Base-by-base conservation (phyloP, 2,797 vertebrate species). In the Craterocephalus amniculus region DNA sequence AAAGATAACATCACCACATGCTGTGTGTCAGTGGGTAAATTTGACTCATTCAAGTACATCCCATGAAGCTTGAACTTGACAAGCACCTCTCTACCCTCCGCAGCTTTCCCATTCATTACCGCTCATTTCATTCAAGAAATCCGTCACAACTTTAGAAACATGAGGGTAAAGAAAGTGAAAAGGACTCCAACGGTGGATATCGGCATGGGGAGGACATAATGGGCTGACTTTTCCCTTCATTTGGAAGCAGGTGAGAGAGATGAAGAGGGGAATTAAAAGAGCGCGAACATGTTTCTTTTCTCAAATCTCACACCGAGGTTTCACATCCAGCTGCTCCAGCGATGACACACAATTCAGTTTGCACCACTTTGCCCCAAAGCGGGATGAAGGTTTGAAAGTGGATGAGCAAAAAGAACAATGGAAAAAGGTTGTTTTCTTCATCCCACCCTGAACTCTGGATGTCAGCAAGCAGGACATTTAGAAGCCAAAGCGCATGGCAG, bases 331-430 rank as follows among this genome's bases (percentile, higher is more conserved):
- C 66, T 74, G 67, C 81, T 87, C 71, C 72, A 66, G 60, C 70
- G 63, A 27, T 62, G 49, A 87, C 89, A 24, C 80, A 91, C 91
- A 87, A 91, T 91, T 89, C 88, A 91, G 88, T 87, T 87, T 80
- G 81, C 63, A 60, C 77, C 84, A 66, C 78, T 74, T 79, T 72
- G 7, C 79, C 82, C 40, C 78, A 36, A 76, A 80, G 62, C 69
- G 61, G 54, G 76, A 74, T 60, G 67, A 66, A 73, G 29, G 29
- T 36, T 22, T 57, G 61, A 22, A 40, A 66, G 57, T 11, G 35
- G 49, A 51, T 18, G 22, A 68, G 70, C 56, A 51, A 52, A 45
- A 26, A 60, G 76, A 56, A 62, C 66, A 76, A 70, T 40, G 26
- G 43, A 54, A 57, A 22, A 52, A 14, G 34, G 49, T 67, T 55